Base-by-base conservation (phyloP, 2,113 vertebrate genomes). In the Brachionichthys hirsutus region DNA sequence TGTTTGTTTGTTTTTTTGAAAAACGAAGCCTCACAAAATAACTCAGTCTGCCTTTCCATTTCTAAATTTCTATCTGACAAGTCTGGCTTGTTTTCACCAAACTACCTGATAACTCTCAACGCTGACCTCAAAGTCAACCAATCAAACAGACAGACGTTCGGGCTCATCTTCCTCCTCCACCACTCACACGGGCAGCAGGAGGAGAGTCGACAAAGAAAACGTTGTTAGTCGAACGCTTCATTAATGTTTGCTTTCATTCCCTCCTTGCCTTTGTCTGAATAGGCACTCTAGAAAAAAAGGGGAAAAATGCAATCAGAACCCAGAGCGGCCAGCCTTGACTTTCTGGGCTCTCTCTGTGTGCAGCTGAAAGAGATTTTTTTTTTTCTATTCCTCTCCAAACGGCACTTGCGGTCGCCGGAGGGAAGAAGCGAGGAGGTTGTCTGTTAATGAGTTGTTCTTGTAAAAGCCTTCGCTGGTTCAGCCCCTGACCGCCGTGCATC, bases 121-220 rank as follows among this genome's bases (percentile, higher is more conserved):
- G 9, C 53, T 82, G 73, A 87, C 79, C 81, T 58, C 57, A 50
- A 4, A 83, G 75, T 81, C 75, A 83, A 78, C 83, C 77, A 80
- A 81, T 86, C 75, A 74, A 63, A 69, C 18, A 9, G 41, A 72
- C 51, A 53, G 61, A 51, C 34, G 54, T 58, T 94, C 92, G 91
- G 93, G 93, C 51, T 85, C 92, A 50, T 95, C 92, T 73, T 90
- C 92, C 73, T 95, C 94, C 88, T 95, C 93, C 78, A 90, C 42
- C 94, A 89, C 87, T 93, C 94, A 82, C 93, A 92, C 55, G 92
- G 93, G 70, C 93, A 83, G 34, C 83, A 65, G 80, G 52, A 57
- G 68, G 50, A 59, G 58, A 67, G 45, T 54, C 48, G 1, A 65
- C 54, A 67, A 73, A 74, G 67, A 80, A 35, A 68, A 38, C 9